Percentiles rank a stretch among this genome's conserved stretches.
Evolutionary conservation across 53 echinoderm and acorn worm genomes (phyloP).

Genomic region (Temnopleurus reevesii): DNA sequence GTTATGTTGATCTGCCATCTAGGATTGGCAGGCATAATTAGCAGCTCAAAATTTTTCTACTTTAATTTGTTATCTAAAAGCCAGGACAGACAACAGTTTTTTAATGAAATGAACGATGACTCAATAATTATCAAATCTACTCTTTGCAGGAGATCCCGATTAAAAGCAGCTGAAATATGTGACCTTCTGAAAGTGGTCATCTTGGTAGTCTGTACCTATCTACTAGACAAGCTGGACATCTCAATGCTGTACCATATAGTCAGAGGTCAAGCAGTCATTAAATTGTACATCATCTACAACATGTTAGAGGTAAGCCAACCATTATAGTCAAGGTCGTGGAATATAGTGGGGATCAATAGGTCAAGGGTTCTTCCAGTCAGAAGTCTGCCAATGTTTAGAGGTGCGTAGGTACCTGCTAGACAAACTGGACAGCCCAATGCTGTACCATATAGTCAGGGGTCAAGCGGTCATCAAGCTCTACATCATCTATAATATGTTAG

Average conservation of each 20-base stretch:
- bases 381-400: too few species aligned
- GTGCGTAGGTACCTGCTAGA: slow-evolving; percentile 87
- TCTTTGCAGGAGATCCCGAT: slow-evolving; percentile 17
- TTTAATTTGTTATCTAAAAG: too few species aligned
- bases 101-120: too few species aligned
- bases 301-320: slow-evolving; percentile 86
- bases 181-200: slow-evolving; percentile 88
- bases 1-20: too few species aligned
- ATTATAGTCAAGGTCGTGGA: not conserved
- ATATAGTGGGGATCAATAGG: too few species aligned
- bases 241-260: slow-evolving; percentile 98
- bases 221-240: slow-evolving; percentile 86
- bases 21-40: too few species aligned
- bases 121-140: too few species aligned
- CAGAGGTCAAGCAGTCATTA: slow-evolving; percentile 96
- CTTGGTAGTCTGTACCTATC: slow-evolving; percentile 84
- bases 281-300: slow-evolving; percentile 98
- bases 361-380: too few species aligned
- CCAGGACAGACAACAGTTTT: too few species aligned
- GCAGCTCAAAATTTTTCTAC: too few species aligned
- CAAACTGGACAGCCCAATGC: slow-evolving; percentile 90
- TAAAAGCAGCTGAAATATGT: slow-evolving; percentile 94
- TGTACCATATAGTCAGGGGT: slow-evolving; percentile 95
- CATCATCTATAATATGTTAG: slow-evolving; percentile 99
- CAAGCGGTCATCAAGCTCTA: slow-evolving; percentile 98